Evolutionary conservation across 2,888 invertebrate species (phyloP).

Genomic region (Limnephilus auricula): DNA sequence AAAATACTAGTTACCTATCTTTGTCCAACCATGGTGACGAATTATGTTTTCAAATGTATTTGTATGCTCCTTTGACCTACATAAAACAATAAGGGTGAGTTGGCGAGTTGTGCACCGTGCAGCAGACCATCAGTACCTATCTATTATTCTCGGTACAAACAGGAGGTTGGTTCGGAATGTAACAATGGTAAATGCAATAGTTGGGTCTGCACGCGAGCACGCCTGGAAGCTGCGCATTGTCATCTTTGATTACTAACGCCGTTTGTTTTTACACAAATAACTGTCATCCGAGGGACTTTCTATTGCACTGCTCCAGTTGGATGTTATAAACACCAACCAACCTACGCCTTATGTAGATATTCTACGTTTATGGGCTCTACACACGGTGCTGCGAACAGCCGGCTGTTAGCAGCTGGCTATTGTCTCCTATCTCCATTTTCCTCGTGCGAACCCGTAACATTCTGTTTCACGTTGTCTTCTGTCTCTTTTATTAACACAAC

Average conservation of each 20-base stretch:
- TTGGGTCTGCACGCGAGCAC: conserved; percentile 22
- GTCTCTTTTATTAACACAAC: too few species aligned
- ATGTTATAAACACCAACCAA: not conserved
- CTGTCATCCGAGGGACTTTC: not conserved
- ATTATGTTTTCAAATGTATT: too few species aligned
- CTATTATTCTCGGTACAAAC: not conserved
- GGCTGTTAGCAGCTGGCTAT: too few species aligned
- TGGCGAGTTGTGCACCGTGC: not conserved
- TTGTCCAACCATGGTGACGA: too few species aligned
- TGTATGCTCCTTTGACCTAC: not conserved
- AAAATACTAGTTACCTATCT: too few species aligned
- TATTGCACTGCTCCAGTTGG: not conserved
- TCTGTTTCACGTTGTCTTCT: too few species aligned
- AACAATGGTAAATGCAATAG: conserved; percentile 10
- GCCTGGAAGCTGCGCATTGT: conserved; percentile 17
- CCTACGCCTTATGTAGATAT: not conserved
- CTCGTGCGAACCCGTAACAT: too few species aligned
- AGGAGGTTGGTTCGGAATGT: not conserved
- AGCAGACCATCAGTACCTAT: not conserved
- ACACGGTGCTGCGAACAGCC: too few species aligned
- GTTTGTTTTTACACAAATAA: conserved; percentile 24
- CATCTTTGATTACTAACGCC: conserved; percentile 12
- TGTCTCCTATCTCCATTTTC: too few species aligned
- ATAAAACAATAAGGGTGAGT: not conserved
- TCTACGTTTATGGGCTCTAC: too few species aligned